Percentiles rank a stretch among this genome's conserved stretches.
These are phyloP conservation scores for Taenaris catops DNA, from an alignment of 2,888 invertebrate species.

Conservation along the genomic window DNA sequence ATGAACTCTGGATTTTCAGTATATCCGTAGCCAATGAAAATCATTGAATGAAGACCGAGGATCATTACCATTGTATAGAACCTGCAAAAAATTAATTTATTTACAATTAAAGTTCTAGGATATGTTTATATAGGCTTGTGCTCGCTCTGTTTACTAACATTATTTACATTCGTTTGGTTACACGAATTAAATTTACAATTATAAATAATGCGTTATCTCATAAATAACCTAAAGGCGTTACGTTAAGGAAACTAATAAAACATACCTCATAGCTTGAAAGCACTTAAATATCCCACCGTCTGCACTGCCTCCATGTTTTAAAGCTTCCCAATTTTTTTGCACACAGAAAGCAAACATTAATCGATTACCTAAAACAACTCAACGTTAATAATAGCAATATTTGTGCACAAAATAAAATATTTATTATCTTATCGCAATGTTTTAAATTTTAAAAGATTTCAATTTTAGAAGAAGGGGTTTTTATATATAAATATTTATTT, in stretches of 20 bases:
- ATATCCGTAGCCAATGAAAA: constrained; percentile 71
- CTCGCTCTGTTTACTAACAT: too few species aligned
- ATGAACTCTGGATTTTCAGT: constrained; percentile 70
- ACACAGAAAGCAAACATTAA: constrained; percentile 61
- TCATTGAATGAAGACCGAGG: constrained; percentile 68
- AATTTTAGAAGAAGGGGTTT: too few species aligned
- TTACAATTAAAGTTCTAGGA: too few species aligned
- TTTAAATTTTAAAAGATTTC: too few species aligned
- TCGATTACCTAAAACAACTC: constrained; percentile 41
- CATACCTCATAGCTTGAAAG: constrained; percentile 65
- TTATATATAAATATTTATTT: too few species aligned
- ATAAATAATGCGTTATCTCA: not conserved
- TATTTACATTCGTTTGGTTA: too few species aligned
- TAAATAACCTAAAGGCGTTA: not conserved
- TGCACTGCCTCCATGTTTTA: constrained; percentile 64
- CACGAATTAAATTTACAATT: too few species aligned
- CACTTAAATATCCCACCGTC: constrained; percentile 70
- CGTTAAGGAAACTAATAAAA: not conserved
- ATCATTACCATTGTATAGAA: constrained; percentile 73
- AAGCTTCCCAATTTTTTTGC: constrained; percentile 69
- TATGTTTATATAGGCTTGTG: too few species aligned
- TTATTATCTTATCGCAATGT: too few species aligned
- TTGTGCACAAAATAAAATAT: too few species aligned
- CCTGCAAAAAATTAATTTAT: constrained; percentile 40
- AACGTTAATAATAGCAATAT: not conserved